Percentiles rank a stretch among this genome's conserved stretches.
Evolutionary conservation across 2,888 invertebrate species (phyloP).

Genomic region (Julus scandinavius): DNA sequence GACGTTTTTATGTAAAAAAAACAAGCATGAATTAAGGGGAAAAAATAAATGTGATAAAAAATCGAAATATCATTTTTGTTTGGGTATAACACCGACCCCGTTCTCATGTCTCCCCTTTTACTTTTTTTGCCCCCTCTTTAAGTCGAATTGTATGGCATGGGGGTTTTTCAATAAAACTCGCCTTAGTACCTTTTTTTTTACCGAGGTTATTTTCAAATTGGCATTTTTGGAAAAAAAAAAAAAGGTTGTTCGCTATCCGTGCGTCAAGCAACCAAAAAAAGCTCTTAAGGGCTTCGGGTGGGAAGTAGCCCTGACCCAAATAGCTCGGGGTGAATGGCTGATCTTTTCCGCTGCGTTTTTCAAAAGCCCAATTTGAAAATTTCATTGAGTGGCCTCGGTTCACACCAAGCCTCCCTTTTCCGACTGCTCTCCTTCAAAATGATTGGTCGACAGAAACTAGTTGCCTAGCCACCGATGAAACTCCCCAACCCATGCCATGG

Average conservation of each 20-base stretch:
- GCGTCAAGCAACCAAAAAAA: not conserved
- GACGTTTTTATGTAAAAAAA: not conserved
- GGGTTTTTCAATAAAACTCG: not conserved
- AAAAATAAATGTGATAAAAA: not conserved
- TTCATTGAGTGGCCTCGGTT: constrained; percentile 39
- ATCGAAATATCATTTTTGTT: not conserved
- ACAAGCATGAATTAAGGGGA: not conserved
- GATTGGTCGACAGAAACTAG: not conserved
- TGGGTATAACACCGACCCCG: not conserved
- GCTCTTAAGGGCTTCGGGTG: constrained; percentile 27
- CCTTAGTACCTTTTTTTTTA: not conserved
- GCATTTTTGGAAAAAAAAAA: not conserved
- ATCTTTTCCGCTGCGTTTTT: constrained; percentile 37
- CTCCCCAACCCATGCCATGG: not conserved
- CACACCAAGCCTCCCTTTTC: constrained; percentile 36
- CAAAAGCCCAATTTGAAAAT: constrained; percentile 37
- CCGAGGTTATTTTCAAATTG: constrained; percentile 2
- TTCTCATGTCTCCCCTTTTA: not conserved
- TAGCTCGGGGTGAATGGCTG: constrained; percentile 54
- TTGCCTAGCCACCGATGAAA: not conserved
- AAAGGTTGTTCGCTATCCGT: not conserved
- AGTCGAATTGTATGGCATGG: not conserved
- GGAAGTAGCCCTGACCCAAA: constrained; percentile 53
- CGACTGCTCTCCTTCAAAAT: constrained; percentile 45
- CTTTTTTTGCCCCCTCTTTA: not conserved